Percentiles rank a stretch among this genome's conserved stretches.
Conservation (phyloP, 2,888 invertebrate species). For the Synergus japonicus region DNA sequence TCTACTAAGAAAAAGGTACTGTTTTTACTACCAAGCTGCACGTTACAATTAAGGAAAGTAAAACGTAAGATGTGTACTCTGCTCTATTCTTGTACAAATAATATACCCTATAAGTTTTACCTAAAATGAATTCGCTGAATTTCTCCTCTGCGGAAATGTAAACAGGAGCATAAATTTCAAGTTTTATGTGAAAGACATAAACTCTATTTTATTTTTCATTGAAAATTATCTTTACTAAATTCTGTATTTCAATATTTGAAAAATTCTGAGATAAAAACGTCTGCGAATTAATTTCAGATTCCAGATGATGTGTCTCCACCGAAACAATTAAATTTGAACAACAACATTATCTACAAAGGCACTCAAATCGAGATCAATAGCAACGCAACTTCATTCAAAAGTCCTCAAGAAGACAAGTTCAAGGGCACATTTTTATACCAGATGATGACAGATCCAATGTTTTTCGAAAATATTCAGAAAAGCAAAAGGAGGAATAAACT, state of each 20-base stretch:
- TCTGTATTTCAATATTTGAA: neutral
- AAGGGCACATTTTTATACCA: conserved; percentile 71
- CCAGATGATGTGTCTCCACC: neutral
- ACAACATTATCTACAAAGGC: neutral
- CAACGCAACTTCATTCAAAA: neutral
- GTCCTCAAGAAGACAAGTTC: conserved; percentile 51
- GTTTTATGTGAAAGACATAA: neutral
- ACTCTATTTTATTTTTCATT: neutral
- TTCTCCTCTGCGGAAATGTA: conserved; percentile 29
- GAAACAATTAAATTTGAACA: neutral
- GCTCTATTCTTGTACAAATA: neutral
- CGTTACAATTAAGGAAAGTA: conserved; percentile 50
- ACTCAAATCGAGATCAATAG: neutral
- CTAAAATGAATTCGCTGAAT: conserved; percentile 40
- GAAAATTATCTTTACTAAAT: neutral
- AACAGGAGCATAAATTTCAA: neutral
- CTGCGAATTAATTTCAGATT: conserved; percentile 3
- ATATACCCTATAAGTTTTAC: neutral
- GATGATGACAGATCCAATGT: conserved; percentile 71
- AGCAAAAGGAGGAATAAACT: conserved; percentile 47
- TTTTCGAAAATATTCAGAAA: conserved; percentile 61
- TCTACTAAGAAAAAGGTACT: conserved; percentile 34
- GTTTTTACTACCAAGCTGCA: conserved; percentile 13
- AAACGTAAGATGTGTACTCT: conserved; percentile 47
- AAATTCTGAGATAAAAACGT: neutral